Conservation (phyloP, 1,140 invertebrate genomes). For the Chironomus tepperi region DNA sequence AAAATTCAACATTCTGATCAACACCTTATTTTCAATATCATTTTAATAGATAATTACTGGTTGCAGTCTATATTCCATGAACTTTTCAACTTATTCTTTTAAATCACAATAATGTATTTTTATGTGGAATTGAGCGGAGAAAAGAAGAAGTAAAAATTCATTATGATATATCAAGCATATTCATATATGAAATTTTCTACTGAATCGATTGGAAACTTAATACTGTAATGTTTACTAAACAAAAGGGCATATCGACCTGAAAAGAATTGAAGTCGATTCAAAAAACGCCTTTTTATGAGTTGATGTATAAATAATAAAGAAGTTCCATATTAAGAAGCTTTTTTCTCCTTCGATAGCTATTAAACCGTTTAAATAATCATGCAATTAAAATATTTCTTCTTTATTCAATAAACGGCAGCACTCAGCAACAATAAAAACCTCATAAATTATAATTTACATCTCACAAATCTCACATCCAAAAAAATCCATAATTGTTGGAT, state of each 20-base stretch:
- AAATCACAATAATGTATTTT: no score
- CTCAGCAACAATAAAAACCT: background rate
- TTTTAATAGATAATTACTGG: no score
- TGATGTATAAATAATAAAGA: background rate
- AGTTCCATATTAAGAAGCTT: background rate
- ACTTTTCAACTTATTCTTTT: no score
- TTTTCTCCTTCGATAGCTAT: conserved; percentile 14
- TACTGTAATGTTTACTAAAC: conserved; percentile 17
- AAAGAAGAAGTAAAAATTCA: background rate
- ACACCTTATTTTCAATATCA: no score
- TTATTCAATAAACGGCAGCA: background rate
- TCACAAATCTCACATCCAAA: background rate
- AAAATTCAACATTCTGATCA: no score
- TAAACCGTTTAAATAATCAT: conserved; percentile 24
- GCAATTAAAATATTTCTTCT: conserved; percentile 17
- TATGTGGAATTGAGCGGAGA: no score
- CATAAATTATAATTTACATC: conserved; percentile 3
- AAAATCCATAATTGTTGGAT: background rate
- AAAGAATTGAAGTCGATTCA: background rate
- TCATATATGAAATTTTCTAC: background rate
- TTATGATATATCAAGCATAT: background rate
- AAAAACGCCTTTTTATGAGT: background rate
- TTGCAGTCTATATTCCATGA: no score
- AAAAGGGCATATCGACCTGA: background rate
- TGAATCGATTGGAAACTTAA: conserved; percentile 17